phyloP scores from a whole-genome alignment of 2,797 vertebrate species.

The Chelonia mydas region DNA sequence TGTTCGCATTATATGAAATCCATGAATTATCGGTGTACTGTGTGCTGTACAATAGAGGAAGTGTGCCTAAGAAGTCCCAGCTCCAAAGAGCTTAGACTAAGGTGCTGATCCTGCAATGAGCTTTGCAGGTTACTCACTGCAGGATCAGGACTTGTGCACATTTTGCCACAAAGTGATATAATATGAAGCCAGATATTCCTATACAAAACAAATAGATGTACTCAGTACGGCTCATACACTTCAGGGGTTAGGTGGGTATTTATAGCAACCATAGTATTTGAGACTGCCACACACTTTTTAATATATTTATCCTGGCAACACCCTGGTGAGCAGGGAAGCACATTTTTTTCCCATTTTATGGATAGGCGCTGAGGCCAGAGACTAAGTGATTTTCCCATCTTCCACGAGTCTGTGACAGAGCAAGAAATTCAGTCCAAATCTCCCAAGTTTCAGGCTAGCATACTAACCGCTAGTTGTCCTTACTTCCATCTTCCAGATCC shows the following conservation, averaged over 20 bases:
- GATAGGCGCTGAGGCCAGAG: neutral
- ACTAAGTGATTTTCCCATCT: neutral
- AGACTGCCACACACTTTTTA: neutral
- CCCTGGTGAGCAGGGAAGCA: neutral
- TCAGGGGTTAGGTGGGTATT: neutral
- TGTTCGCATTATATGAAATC: neutral
- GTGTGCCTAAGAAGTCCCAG: no score
- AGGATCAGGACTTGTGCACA: no score
- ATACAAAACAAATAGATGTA: no score
- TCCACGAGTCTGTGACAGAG: no score
- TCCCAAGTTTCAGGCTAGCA: neutral
- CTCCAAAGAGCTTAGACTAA: no score
- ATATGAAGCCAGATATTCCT: no score
- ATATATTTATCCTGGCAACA: neutral
- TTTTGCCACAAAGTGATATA: no score
- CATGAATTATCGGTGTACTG: neutral
- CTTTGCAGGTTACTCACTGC: no score
- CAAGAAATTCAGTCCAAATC: neutral
- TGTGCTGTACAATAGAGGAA: no score
- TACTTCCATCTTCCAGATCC: neutral
- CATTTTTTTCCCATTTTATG: neutral
- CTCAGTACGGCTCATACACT: neutral
- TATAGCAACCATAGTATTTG: neutral
- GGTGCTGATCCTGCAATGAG: no score
- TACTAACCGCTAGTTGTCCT: neutral